phyloP scores from a whole-genome alignment of 1,140 invertebrate species.

The Meloidogyne exigua region DNA sequence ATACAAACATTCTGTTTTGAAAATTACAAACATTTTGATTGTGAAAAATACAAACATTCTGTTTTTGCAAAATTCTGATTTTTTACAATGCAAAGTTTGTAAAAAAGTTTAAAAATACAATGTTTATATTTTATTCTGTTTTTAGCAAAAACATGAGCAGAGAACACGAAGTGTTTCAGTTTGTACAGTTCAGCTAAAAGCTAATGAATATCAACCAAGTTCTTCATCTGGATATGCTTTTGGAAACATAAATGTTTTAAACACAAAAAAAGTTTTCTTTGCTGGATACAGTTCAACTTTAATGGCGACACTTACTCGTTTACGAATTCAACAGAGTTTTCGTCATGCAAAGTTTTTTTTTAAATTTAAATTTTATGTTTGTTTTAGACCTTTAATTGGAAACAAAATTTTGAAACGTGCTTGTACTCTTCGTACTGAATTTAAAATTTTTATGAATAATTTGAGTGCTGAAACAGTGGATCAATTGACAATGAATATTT shows the following conservation, averaged over 20 bases:
- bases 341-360: constrained; percentile 54
- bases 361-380: not conserved
- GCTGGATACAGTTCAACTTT: not conserved
- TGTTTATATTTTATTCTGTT: no score
- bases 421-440: constrained; percentile 49
- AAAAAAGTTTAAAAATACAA: no score
- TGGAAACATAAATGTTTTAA: no score
- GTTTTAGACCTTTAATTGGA: constrained; percentile 55
- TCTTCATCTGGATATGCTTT: not conserved
- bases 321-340: constrained; percentile 60
- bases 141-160: no score
- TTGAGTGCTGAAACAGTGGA: constrained; percentile 51
- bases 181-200: not conserved
- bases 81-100: no score
- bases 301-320: constrained; percentile 53
- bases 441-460: constrained; percentile 50
- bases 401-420: constrained; percentile 57
- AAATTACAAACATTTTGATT: no score
- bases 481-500: constrained; percentile 44
- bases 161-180: not conserved
- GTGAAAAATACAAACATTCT: no score
- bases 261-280: constrained; percentile 13
- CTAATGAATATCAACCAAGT: not conserved
- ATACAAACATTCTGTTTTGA: no score
- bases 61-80: no score